Evolutionary conservation across 1,140 invertebrate species (phyloP).

Genomic region (Ceratosolen solmsi): DNA sequence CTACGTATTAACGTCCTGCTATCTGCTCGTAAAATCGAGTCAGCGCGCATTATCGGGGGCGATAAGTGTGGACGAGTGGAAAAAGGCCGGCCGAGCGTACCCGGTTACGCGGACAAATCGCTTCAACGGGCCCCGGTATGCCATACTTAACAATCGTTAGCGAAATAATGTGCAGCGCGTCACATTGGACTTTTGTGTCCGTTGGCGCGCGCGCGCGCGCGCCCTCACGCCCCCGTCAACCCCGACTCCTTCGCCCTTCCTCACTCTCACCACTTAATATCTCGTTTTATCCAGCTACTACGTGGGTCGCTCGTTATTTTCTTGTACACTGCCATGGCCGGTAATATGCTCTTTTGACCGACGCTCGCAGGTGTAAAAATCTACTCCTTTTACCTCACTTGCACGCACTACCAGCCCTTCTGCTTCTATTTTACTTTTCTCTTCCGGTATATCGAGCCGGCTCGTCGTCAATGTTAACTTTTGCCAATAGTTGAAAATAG

Average conservation of each 20-base stretch:
- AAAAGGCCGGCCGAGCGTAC: slow-evolving; percentile 47
- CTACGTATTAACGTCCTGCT: neutral
- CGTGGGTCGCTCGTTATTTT: slow-evolving; percentile 25
- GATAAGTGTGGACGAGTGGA: slow-evolving; percentile 49
- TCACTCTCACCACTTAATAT: slow-evolving; percentile 19
- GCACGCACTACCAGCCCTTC: no score
- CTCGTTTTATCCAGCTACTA: slow-evolving; percentile 28
- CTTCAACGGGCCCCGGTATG: neutral
- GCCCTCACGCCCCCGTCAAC: neutral
- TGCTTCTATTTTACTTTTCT: no score
- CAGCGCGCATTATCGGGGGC: slow-evolving; percentile 26
- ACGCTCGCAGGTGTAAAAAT: slow-evolving; percentile 1
- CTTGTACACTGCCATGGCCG: neutral
- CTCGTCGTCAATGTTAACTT: no score
- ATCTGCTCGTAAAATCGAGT: slow-evolving; percentile 22
- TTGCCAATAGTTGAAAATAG: no score
- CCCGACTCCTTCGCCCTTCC: neutral
- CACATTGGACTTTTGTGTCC: neutral
- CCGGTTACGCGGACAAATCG: neutral
- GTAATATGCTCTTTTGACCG: neutral
- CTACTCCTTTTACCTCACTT: neutral
- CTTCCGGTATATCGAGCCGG: no score
- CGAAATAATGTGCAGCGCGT: neutral
- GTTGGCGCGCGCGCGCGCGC: neutral
- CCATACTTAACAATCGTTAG: slow-evolving; percentile 26